Conservation (phyloP, 2,888 invertebrate genomes). For the Brachyopa scutellaris region DNA sequence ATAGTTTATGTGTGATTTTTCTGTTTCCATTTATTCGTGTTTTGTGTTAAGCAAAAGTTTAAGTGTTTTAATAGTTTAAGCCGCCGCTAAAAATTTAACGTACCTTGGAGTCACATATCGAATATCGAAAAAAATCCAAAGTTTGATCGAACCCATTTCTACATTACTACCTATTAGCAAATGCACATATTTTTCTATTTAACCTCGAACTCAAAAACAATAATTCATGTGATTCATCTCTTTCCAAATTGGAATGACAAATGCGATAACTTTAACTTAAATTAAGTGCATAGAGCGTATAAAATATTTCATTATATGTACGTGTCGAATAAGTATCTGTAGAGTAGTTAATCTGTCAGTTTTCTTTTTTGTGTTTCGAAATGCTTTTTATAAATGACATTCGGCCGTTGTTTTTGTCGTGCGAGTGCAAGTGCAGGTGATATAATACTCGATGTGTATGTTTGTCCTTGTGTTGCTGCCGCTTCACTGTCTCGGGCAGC, state of each 20-base stretch:
- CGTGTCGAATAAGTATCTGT: no score
- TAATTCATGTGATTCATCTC: slow-evolving; percentile 54
- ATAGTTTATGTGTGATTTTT: slow-evolving; percentile 63
- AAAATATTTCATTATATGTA: no score
- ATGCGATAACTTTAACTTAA: slow-evolving; percentile 49
- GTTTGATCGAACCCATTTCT: slow-evolving; percentile 16
- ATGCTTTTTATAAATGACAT: slow-evolving; percentile 41
- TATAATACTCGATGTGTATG: slow-evolving; percentile 54
- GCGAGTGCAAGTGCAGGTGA: slow-evolving; percentile 62
- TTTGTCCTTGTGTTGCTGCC: slow-evolving; percentile 51
- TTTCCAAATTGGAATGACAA: slow-evolving; percentile 42
- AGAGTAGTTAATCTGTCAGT: not conserved
- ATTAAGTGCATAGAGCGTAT: slow-evolving; percentile 51
- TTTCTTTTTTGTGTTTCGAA: no score
- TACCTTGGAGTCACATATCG: slow-evolving; percentile 63
- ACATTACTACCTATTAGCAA: not conserved
- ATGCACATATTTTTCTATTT: slow-evolving; percentile 51
- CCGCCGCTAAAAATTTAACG: slow-evolving; percentile 32
- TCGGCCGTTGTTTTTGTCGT: slow-evolving; percentile 44
- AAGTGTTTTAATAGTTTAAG: slow-evolving; percentile 25
- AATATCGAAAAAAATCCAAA: slow-evolving; percentile 8
- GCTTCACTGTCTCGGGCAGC: slow-evolving; percentile 29
- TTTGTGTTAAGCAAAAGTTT: slow-evolving; percentile 15
- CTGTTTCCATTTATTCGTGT: slow-evolving; percentile 28
- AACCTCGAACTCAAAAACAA: slow-evolving; percentile 33